Evolutionary conservation across 2,888 invertebrate genomes (phyloP).

Genomic region (Latrodectus elegans): DNA sequence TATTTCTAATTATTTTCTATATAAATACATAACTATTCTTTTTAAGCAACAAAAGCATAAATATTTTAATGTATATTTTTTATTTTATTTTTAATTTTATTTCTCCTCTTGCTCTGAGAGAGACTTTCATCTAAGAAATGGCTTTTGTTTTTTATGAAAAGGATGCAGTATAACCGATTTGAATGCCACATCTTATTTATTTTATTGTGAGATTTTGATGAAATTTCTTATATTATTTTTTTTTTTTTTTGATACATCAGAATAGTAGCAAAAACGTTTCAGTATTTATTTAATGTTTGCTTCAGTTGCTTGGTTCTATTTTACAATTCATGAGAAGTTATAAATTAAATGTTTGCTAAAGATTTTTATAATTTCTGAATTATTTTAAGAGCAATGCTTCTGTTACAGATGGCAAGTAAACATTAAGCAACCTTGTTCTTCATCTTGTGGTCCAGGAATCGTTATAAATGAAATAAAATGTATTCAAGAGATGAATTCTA

Average conservation of each 20-base stretch:
- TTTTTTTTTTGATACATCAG: too few relatives aligned
- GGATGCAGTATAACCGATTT: too few relatives aligned
- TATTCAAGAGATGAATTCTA: conserved; percentile 72
- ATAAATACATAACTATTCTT: neutral
- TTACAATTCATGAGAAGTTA: too few relatives aligned
- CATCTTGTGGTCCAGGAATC: conserved; percentile 82
- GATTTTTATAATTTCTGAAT: too few relatives aligned
- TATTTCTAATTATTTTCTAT: neutral
- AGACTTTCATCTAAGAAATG: neutral
- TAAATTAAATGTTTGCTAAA: too few relatives aligned
- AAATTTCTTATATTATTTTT: too few relatives aligned
- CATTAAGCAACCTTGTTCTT: conserved; percentile 79
- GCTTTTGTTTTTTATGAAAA: too few relatives aligned
- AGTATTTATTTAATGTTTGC: too few relatives aligned
- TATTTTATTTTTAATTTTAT: neutral
- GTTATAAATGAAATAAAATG: conserved; percentile 74
- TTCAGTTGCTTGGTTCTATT: too few relatives aligned
- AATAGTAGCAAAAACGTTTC: too few relatives aligned
- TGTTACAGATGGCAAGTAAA: conserved; percentile 78
- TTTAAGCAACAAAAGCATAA: neutral
- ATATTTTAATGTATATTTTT: neutral
- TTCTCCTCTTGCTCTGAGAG: neutral
- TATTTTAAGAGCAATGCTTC: neutral
- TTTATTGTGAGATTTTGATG: too few relatives aligned
- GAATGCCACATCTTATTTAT: too few relatives aligned